A percentile compares a stretch with the other conserved stretches of the same genome.
Conservation (phyloP, 1,140 invertebrate species). For the Pogonognathellus flavescens region DNA sequence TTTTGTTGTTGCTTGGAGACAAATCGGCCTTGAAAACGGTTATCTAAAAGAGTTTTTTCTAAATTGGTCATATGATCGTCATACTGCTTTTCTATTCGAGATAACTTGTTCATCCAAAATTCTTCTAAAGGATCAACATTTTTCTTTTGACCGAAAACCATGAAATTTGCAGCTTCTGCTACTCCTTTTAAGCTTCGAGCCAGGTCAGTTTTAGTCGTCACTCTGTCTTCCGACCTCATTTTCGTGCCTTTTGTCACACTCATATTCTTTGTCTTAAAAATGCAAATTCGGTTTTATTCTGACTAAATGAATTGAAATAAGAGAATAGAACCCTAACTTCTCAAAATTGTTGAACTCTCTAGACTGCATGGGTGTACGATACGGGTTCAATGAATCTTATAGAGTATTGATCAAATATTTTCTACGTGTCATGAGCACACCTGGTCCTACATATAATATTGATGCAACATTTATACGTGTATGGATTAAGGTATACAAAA, state of each 20-base stretch:
- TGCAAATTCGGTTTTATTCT: neutral
- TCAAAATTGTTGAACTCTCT: too few relatives aligned
- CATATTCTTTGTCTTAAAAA: neutral
- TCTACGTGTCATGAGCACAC: too few relatives aligned
- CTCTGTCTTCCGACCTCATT: neutral
- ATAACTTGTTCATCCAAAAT: constrained; percentile 65
- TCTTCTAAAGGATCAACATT: constrained; percentile 61
- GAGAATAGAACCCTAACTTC: too few relatives aligned
- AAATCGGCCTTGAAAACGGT: constrained; percentile 30
- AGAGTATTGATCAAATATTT: neutral
- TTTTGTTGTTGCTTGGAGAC: constrained; percentile 41
- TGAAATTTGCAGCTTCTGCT: constrained; percentile 23
- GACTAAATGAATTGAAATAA: too few relatives aligned
- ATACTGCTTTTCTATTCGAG: constrained; percentile 59
- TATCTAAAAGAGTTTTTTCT: constrained; percentile 55
- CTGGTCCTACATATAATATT: too few relatives aligned
- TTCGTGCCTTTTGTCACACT: neutral
- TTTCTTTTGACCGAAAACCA: constrained; percentile 62
- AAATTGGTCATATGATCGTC: constrained; percentile 59
- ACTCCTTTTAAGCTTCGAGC: neutral
- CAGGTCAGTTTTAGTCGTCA: neutral
- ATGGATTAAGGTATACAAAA: too few relatives aligned
- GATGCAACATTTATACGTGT: too few relatives aligned
- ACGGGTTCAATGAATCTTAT: neutral
- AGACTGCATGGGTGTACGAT: neutral